Base-by-base conservation (phyloP, 2,888 invertebrate genomes). In the Clusia tigrina region DNA sequence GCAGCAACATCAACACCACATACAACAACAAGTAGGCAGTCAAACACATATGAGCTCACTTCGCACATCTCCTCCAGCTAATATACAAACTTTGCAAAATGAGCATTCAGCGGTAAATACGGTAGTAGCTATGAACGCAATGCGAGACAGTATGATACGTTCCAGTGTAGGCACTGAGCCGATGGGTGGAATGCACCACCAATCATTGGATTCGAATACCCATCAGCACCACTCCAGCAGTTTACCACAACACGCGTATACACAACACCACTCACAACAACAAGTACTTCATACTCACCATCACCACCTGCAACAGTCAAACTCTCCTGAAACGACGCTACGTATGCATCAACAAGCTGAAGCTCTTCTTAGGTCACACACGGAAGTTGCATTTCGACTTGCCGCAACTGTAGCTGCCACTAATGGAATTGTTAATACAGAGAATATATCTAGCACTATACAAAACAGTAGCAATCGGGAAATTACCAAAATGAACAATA, bases 311-410 rank as follows among this genome's bases (percentile, higher is more conserved):
- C 73, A 69, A 46, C 74, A 74, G 48, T 74, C 74, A 52, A 75
- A 74, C 52, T 75, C 79, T 26, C 78, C 82, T 0, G 81, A 83
- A 63, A 71, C 89, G 22, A 86, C 89, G 1, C 77, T 90, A 48
- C 85, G 90, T 68, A 89, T 91, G 85, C 93, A 93, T 74, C 93
- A 93, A 77, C 92, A 93, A 77, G 91, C 92, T 1, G 93, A 93
- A 81, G 92, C 91, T 0, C 85, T 94, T 58, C 85, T 95, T 22
- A 87, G 94, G 77, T 92, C 92, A 71, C 94, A 95, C 78, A 94
- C 94, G 0, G 94, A 94, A 81, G 93, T 93, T 0, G 91, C 91
- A 5, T 85, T 95, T 38, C 87, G 94, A 74, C 83, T 94, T 63
- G 94, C 94, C 37, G 94, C 94, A 69, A 89, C 89, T 9, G 91